Percentiles rank a stretch among this genome's conserved stretches.
Conservation (phyloP, 53 echinoderm and acorn worm species). For the Temnopleurus reevesii region DNA sequence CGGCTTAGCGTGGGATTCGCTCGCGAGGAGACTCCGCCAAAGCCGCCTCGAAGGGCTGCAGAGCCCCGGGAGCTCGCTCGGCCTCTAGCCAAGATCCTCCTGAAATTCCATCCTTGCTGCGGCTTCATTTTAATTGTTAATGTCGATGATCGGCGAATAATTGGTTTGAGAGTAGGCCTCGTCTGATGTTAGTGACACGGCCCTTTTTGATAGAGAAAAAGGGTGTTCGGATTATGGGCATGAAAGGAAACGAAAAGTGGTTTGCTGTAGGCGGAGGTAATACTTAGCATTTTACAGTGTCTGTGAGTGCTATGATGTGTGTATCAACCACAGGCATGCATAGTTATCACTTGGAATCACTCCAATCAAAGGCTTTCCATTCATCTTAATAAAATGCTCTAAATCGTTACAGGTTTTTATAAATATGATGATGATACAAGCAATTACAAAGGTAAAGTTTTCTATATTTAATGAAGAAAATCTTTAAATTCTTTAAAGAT, state of each 20-base stretch:
- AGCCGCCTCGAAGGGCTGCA: not conserved
- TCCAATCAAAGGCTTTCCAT: not conserved
- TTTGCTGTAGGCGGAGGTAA: not conserved
- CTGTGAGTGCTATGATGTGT: not conserved
- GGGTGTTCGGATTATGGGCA: not conserved
- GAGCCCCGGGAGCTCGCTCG: not conserved
- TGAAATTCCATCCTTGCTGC: conserved; percentile 23
- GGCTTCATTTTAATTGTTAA: conserved; percentile 57
- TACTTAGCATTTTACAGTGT: not conserved
- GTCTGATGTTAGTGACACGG: conserved; percentile 23
- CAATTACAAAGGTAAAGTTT: too few species aligned
- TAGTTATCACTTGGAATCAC: not conserved
- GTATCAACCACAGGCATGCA: not conserved
- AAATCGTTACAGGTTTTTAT: too few species aligned
- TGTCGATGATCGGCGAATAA: conserved; percentile 52
- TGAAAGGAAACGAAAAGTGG: conserved; percentile 8
- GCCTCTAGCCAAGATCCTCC: not conserved
- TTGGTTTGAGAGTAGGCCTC: conserved; percentile 39
- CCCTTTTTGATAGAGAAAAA: conserved; percentile 27
- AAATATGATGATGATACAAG: too few species aligned
- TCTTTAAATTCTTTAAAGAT: too few species aligned
- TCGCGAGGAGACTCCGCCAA: not conserved
- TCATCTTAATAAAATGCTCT: too few species aligned
- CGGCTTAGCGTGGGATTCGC: conserved; percentile 5
- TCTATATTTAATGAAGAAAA: too few species aligned